Base-by-base conservation (phyloP, 37 sponge, comb jelly and placozoan species). In the Spongilla lacustris region DNA sequence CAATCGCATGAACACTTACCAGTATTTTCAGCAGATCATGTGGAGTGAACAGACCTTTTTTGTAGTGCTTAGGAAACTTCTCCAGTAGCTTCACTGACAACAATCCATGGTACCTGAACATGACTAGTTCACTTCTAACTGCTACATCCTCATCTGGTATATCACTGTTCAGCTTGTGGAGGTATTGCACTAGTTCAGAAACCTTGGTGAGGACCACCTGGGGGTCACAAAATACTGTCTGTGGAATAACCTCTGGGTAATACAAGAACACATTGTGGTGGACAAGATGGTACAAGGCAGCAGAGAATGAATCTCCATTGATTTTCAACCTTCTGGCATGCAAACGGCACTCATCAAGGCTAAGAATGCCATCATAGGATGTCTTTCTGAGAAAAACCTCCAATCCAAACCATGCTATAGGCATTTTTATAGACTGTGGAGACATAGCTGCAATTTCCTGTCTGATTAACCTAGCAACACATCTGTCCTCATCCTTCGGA, bases 211-310 rank as follows among this genome's bases (percentile, higher is more conserved):
- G 37, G 23, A 70, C 69, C 0, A 81, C 70, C 32, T 81, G 69
- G 12, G 70, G 38, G 22, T 68, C 37, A 36, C 36, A 69, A 38
- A 81, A 81, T 9, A 81, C 70, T 17, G 50, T 66, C 10, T 50
- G 29, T 12, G 79, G 79, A n/a, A 79, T 66, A 28, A 79, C 29
- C 13, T 11, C 28, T 13, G 58, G 58, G 58, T 79, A 58, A 66
- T 58, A n/a, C 25, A 79, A 66, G 66, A 41, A 79, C 28, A 79
- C 24, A n/a, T 79, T 79, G 58, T 58, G 79, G 14, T 79, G 17
- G 58, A 26, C 25, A 49, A 79, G 31, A 30, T 58, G 50, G 27
- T 13, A 17, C 66, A 79, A 26, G n/a, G 69, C 70, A 33, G 81
- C 81, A 32, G 23, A 34, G 1, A 81, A 31, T 36, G 29, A 10